Conservation (phyloP, 2,113 vertebrate genomes). For the Zapornia atra region DNA sequence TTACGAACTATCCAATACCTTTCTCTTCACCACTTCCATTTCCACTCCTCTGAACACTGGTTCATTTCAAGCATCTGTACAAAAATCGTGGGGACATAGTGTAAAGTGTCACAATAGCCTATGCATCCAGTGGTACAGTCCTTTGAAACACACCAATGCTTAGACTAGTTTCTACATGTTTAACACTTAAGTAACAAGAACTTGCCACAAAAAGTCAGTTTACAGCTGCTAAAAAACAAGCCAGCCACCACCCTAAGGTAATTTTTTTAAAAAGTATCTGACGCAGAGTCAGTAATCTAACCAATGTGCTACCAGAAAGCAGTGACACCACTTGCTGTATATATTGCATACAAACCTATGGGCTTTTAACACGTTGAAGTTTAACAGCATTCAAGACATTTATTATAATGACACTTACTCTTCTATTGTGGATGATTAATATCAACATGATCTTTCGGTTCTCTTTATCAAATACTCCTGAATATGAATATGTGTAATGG, state of each 20-base stretch:
- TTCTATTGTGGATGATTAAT: neutral
- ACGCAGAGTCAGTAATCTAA: neutral
- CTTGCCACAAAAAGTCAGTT: neutral
- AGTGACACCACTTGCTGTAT: neutral
- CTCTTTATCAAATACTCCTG: neutral
- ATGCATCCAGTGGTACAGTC: rapidly evolving
- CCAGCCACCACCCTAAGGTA: neutral
- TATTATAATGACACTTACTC: neutral
- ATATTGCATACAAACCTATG: neutral
- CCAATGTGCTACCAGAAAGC: neutral
- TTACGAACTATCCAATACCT: neutral
- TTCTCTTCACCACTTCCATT: neutral
- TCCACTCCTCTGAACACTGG: neutral
- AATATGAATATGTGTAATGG: neutral
- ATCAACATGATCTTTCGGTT: neutral
- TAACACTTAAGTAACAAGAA: neutral
- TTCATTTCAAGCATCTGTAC: neutral
- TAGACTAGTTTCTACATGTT: neutral
- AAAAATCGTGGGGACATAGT: neutral
- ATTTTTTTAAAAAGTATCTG: neutral
- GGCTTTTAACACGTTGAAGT: neutral
- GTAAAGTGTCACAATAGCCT: neutral
- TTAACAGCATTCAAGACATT: neutral
- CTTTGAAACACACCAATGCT: neutral
- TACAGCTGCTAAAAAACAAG: neutral